Percentiles rank a stretch among this genome's conserved stretches.
Evolutionary conservation across 1,140 invertebrate species (phyloP).

Genomic region (Ceratina australensis): DNA sequence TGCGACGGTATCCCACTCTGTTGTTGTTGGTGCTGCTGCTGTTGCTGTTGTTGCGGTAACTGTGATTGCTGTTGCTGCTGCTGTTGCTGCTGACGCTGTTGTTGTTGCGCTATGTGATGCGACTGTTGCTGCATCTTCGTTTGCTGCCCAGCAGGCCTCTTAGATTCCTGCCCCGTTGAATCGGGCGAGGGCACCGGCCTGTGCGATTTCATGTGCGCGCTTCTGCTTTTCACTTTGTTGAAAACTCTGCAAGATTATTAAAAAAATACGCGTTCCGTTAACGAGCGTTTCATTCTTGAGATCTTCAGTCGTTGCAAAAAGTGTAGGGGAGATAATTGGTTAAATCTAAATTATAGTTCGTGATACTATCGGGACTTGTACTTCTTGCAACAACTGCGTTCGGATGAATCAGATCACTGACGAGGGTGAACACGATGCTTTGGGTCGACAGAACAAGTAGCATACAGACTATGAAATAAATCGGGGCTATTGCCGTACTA

Average conservation of each 20-base stretch:
- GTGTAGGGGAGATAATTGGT: too few species aligned
- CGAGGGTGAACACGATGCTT: slow-evolving; percentile 2
- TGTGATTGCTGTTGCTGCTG: slow-evolving; percentile 65
- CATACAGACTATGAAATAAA: neutral
- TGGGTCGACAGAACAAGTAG: neutral
- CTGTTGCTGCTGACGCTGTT: slow-evolving; percentile 65
- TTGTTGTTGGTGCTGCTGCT: slow-evolving; percentile 60
- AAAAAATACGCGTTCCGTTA: slow-evolving; percentile 41
- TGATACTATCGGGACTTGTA: too few species aligned
- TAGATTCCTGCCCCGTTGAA: slow-evolving; percentile 79
- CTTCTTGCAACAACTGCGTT: too few species aligned
- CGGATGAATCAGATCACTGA: neutral
- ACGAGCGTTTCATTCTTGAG: too few species aligned
- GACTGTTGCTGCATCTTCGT: slow-evolving; percentile 60
- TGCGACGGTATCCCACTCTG: slow-evolving; percentile 48
- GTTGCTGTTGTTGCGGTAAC: slow-evolving; percentile 68
- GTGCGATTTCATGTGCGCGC: slow-evolving; percentile 99
- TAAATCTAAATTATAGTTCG: too few species aligned
- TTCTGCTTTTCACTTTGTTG: slow-evolving; percentile 98
- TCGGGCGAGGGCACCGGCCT: slow-evolving; percentile 82
- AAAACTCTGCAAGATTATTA: slow-evolving; percentile 91
- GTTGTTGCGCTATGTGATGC: slow-evolving; percentile 55
- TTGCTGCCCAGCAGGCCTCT: slow-evolving; percentile 66
- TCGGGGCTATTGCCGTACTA: neutral
- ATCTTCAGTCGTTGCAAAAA: too few species aligned